Evolutionary conservation across 2,797 vertebrate genomes (phyloP), one percentile per base, ranked within the genome.

Genomic region (Decapterus maruadsi): DNA sequence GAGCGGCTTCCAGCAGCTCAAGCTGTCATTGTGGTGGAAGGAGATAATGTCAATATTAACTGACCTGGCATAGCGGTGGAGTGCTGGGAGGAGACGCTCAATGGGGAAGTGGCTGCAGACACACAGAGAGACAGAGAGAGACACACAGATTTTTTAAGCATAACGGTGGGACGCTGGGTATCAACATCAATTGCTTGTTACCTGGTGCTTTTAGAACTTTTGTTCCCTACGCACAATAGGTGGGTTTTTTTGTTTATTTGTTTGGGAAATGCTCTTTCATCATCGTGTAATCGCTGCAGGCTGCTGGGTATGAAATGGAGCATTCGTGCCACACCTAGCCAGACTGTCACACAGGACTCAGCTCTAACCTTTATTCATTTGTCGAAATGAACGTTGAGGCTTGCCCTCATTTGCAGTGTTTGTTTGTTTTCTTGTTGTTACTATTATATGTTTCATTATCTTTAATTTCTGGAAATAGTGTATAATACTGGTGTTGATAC

Each of bases 41-140:
- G 78, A 89, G 89, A 87, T 92, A 88, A 92, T 91, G 92, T 92
- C 91, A 92, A 91, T 91, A 94, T 93, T 93, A 93, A 93, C 89
- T 86, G 90, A 91, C 90, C 84, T 92, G 92, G 89, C 89, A 83
- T 74, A 70, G 72, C 72, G n/a, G 69, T 69, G 77, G 70, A 82
- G 84, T 48, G 77, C 78, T 72, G 79, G 67, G 68, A 75, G 72
- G 72, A 83, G 38, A 26, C 68, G 60, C 83, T 89, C 85, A 75
- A 76, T 75, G 65, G 82, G 53, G 77, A 76, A 90, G 81, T 76
- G 81, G 62, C 29, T 80, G 57, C 80, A 77, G 72, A 71, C 64
- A 53, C 26, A 26, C 26, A 26, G 45, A 20, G 12, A 43, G 65
- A 1, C 22, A 58, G 40, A 58, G 40, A 78, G 31, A 64, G 43